These are phyloP conservation scores for Dynastes tityus DNA, from an alignment of 2,888 invertebrate genomes.

Conservation along the genomic window DNA sequence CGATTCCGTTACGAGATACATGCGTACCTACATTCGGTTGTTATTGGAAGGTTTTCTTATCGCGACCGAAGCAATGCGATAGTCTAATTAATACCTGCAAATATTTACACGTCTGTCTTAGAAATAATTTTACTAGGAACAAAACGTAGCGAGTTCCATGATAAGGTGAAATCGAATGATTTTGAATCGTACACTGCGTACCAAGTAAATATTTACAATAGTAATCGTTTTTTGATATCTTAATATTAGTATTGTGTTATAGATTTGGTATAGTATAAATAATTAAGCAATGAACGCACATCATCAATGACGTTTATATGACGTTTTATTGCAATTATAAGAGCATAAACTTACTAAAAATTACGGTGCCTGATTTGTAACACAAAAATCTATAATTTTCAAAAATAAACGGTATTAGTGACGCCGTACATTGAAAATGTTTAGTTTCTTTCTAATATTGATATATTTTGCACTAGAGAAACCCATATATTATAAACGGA, in stretches of 20 bases:
- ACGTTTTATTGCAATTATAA: too few species aligned
- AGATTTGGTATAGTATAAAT: not conserved
- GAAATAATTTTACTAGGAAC: constrained; percentile 2
- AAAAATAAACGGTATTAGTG: too few species aligned
- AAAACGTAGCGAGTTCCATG: not conserved
- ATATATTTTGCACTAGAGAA: too few species aligned
- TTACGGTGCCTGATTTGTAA: too few species aligned
- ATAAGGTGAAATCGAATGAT: not conserved
- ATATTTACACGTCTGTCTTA: constrained; percentile 18
- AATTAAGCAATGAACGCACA: too few species aligned
- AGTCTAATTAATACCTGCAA: constrained; percentile 39
- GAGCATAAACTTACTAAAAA: too few species aligned
- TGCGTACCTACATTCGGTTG: not conserved
- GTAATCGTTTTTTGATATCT: constrained; percentile 9
- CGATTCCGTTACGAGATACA: not conserved
- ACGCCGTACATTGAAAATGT: too few species aligned
- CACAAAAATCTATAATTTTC: too few species aligned
- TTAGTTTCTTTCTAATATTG: too few species aligned
- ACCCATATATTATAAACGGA: too few species aligned
- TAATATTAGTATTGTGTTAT: not conserved
- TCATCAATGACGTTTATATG: too few species aligned
- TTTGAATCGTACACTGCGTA: not conserved
- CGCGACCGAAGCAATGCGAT: constrained; percentile 1
- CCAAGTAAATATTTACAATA: not conserved
- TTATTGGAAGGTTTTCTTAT: constrained; percentile 1